Base-by-base conservation (phyloP, 2,888 invertebrate genomes). In the Apeira syringaria region DNA sequence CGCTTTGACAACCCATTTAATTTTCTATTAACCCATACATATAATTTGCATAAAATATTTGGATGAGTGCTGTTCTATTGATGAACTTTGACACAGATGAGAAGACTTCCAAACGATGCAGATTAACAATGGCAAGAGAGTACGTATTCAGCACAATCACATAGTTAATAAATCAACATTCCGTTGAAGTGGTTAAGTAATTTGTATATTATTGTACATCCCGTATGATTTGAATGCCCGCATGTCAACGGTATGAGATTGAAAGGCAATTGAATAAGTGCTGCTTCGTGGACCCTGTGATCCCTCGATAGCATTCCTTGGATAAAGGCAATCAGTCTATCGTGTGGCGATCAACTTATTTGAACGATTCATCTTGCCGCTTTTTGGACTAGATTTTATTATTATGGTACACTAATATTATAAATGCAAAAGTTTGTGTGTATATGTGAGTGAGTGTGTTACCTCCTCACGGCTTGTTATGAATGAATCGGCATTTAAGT, bases 211-310 rank as follows among this genome's bases (percentile, higher is more conserved):
- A 66, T 60, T 60, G 53, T 56, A 46, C 55, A 51, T 53, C 63
- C 59, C 59, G 72, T 67, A 73, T 68, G 66, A 66, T 66, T 74
- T 65, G 71, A 56, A 56, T 53, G 61, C 70, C 70, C 70, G 69
- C 64, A 71, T 71, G 64, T 61, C 68, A 59, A 53, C 63, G 51
- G 51, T 33, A 46, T 48, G 46, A 51, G 56, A 61, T 57, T 63
- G 59, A 58, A 54, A 56, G 61, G 63, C 60, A 68, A 68, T 68
- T 70, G 66, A 66, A 71, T 68, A 64, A 71, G 64, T 65, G 65
- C 53, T 42, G 48, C 39, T 37, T 53, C 51, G 48, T 51, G 46
- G 52, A 50, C 56, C 58, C 55, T 52, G 53, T 51, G 58, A 58
- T 55, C 47, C 49, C 50, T 43, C 46, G 54, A 51, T 53, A 50